These are phyloP conservation scores for Parazoanthus atlanticus DNA, from an alignment of 92 coral and sea anemone species.

Conservation along the genomic window DNA sequence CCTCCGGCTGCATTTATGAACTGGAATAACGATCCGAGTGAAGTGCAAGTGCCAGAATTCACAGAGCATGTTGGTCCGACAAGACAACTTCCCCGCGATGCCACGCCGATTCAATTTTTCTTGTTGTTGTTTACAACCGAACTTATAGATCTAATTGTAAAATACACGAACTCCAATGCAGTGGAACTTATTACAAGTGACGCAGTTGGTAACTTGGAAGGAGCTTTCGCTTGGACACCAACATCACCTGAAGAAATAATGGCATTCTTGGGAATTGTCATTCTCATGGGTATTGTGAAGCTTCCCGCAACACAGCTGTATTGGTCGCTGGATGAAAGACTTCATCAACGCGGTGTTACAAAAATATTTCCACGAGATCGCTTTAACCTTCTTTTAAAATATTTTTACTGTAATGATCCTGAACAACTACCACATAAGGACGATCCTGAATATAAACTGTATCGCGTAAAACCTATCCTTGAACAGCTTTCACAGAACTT, in stretches of 20 bases:
- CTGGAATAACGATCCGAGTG: slow-evolving; percentile 20
- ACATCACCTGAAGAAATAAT: slow-evolving; percentile 9
- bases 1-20: slow-evolving; percentile 12
- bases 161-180: slow-evolving; percentile 30
- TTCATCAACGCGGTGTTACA: slow-evolving; percentile 1
- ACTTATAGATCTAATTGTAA: slow-evolving; percentile 13
- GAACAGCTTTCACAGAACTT: neutral
- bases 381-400: slow-evolving; percentile 13
- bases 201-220: slow-evolving; percentile 17
- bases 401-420: slow-evolving; percentile 22
- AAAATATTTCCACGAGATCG: slow-evolving; percentile 26
- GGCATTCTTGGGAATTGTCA: slow-evolving; percentile 29
- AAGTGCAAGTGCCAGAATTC: slow-evolving; percentile 25
- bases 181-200: slow-evolving; percentile 18
- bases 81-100: slow-evolving; percentile 20
- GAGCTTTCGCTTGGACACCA: neutral
- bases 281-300: slow-evolving; percentile 20
- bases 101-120: slow-evolving; percentile 21
- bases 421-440: slow-evolving; percentile 20
- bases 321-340: slow-evolving; percentile 10
- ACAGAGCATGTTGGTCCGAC: slow-evolving; percentile 30
- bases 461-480: slow-evolving; percentile 18
- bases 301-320: slow-evolving; percentile 19
- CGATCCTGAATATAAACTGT: slow-evolving; percentile 10
- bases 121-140: slow-evolving; percentile 34